phyloP scores from a whole-genome alignment of 1,140 invertebrate genomes.

The Drosophila grimshawi region DNA sequence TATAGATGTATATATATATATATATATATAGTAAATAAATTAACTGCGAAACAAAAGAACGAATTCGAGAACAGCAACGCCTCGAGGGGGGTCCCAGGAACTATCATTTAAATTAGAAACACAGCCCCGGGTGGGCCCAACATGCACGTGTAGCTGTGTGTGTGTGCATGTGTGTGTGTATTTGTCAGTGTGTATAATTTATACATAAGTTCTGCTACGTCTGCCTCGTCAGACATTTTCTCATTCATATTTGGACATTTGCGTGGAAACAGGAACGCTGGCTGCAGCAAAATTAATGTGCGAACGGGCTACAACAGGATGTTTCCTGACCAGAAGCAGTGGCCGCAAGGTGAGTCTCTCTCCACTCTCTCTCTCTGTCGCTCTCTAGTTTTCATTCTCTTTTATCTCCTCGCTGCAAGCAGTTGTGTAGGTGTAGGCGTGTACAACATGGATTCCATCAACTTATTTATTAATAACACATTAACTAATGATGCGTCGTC shows the following conservation, averaged over 20 bases:
- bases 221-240: conserved; percentile 14
- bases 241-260: conserved; percentile 37
- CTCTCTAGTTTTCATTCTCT: not conserved
- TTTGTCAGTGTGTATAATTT: not conserved
- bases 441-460: conserved; percentile 8
- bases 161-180: conserved; percentile 10
- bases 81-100: conserved; percentile 20
- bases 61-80: conserved; percentile 30
- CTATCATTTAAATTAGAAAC: conserved; percentile 68
- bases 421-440: conserved; percentile 5
- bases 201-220: conserved; percentile 13
- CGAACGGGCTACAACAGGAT: conserved; percentile 88
- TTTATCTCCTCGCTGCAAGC: not conserved
- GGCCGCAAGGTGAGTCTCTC: conserved; percentile 86
- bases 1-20: not conserved
- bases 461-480: conserved; percentile 53
- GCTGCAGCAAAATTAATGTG: conserved; percentile 87
- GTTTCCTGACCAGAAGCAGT: conserved; percentile 87
- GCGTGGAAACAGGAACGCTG: conserved; percentile 50
- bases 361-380: not conserved
- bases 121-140: conserved; percentile 19
- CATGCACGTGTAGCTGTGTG: conserved; percentile 4
- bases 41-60: conserved; percentile 37
- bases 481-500: conserved; percentile 41
- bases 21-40: conserved; percentile 41